Evolutionary conservation across 2,888 invertebrate species (phyloP), one percentile per base, ranked within the genome.

Genomic region (Lepidocyrtoides sp.): DNA sequence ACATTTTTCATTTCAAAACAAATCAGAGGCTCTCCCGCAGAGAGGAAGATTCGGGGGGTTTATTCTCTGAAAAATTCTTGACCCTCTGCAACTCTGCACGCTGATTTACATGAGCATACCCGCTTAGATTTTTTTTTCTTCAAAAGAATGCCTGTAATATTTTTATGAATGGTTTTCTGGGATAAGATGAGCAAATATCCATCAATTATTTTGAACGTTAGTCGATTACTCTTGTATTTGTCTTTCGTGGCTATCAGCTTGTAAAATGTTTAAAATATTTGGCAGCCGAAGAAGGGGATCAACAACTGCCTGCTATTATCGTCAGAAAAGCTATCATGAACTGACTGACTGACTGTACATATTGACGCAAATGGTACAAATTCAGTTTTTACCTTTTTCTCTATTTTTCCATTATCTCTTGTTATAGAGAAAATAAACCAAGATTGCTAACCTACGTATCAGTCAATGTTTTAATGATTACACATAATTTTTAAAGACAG

Each of bases 21-120:
- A 92, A 90, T 91, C 87, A 92, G 79, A 91, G 89, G 86, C 91
- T 66, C 87, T 88, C 92, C 89, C 82, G 92, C 92, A 88, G 92
- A 51, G 92, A 83, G 60, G 54, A 60, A 75, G 90, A 90, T 87
- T 85, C 85, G 66, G 92, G 91, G 90, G 92, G 75, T 81, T 83
- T n/a, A 57, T 82, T 87, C 81, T 63, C 29, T 66, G 17, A 66
- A 69, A 83, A 82, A 75, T 84, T 63, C 51, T 90, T 83, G 84
- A 90, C 90, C 85, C 84, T 89, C 75, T 89, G 91, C 83, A 41
- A 86, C 44, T 79, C 32, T 79, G 17, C 79, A 79, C 41, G 57
- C 88, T 92, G 91, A 93, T 92, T 93, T 93, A 92, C 92, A 92
- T 89, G 91, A 85, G 63, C 87, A 91, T 87, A 75, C 7, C 10